Evolutionary conservation across 2,113 vertebrate genomes (phyloP).

Genomic region (Nannobrachium achirus): DNA sequence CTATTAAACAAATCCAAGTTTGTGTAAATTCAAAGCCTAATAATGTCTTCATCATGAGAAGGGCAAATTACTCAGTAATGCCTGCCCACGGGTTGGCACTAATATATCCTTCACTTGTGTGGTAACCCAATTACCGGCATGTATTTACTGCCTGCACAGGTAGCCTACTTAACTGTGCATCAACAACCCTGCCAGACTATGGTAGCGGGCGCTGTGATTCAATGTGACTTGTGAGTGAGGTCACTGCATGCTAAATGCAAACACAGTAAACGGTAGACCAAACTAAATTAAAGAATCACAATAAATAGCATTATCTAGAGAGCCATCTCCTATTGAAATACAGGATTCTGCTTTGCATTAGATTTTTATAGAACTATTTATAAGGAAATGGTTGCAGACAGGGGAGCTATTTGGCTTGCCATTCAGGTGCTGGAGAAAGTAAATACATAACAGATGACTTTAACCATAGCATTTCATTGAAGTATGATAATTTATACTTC

Average conservation of each 20-base stretch:
- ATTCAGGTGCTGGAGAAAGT: slow-evolving; percentile 31
- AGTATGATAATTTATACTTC: no score
- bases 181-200: not conserved
- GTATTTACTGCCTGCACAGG: not conserved
- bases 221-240: no score
- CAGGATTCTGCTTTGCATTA: slow-evolving; percentile 28
- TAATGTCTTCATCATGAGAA: no score
- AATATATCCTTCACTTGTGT: not conserved
- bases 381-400: slow-evolving; percentile 33
- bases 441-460: slow-evolving; percentile 50
- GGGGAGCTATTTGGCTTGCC: slow-evolving; percentile 33
- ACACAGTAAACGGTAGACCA: slow-evolving; percentile 26
- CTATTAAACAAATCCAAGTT: slow-evolving; percentile 7
- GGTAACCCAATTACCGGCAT: slow-evolving; percentile 1
- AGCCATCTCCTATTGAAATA: slow-evolving; percentile 27
- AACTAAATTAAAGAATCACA: slow-evolving; percentile 22
- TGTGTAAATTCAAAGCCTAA: no score
- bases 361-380: slow-evolving; percentile 51
- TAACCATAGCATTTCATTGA: slow-evolving; percentile 2
- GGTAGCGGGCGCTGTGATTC: no score
- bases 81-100: not conserved
- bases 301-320: slow-evolving; percentile 37
- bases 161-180: not conserved
- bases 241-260: not conserved
- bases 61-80: slow-evolving; percentile 18